These are phyloP conservation scores for Brachyhypopomus gauderio DNA, from an alignment of 2,113 vertebrate genomes.

Conservation along the genomic window DNA sequence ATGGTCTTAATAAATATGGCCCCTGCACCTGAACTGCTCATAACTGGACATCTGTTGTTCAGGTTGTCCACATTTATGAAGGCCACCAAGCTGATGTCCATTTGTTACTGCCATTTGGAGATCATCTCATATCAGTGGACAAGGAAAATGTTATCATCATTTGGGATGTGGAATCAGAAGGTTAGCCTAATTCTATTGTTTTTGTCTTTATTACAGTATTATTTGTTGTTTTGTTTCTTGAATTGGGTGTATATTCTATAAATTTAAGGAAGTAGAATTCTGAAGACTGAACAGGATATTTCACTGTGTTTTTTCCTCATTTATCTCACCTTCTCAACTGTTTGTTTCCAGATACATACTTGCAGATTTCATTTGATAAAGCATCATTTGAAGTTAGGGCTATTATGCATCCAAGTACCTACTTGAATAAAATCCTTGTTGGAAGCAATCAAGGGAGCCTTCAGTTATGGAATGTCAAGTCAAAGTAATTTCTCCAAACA, in stretches of 20 bases:
- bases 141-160: slow-evolving; percentile 84
- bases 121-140: slow-evolving; percentile 92
- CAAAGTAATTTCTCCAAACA: slow-evolving; percentile 78
- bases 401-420: slow-evolving; percentile 92
- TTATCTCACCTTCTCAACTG: not conserved
- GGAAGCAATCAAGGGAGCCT: slow-evolving; percentile 90
- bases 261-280: not conserved
- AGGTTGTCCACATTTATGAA: slow-evolving; percentile 87
- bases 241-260: not conserved
- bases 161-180: slow-evolving; percentile 88
- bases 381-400: slow-evolving; percentile 83
- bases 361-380: slow-evolving; percentile 86
- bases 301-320: not conserved
- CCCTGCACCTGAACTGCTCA: too few species aligned
- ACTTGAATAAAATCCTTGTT: slow-evolving; percentile 95
- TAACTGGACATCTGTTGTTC: slow-evolving; percentile 32
- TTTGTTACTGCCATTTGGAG: slow-evolving; percentile 88
- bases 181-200: slow-evolving; percentile 61
- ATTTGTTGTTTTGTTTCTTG: not conserved
- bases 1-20: too few species aligned
- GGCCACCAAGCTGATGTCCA: slow-evolving; percentile 87
- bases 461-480: slow-evolving; percentile 96
- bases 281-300: not conserved
- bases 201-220: not conserved
- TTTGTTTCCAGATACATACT: slow-evolving; percentile 83